Percentiles rank a stretch among this genome's conserved stretches.
Conservation (phyloP, 2,888 invertebrate genomes). For the Nomada fucata region DNA sequence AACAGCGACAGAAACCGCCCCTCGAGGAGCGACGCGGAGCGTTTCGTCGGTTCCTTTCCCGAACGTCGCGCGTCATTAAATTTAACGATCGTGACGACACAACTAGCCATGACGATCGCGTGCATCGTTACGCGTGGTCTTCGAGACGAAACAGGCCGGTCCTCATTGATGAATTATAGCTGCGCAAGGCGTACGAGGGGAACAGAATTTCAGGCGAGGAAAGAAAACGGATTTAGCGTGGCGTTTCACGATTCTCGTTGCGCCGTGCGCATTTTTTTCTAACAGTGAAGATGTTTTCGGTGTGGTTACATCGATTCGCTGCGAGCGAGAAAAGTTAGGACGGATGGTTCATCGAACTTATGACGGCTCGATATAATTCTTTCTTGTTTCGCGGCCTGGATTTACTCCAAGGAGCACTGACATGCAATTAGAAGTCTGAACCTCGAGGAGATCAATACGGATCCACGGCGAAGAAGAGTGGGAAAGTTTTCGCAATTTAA, state of each 20-base stretch:
- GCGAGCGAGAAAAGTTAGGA: background rate
- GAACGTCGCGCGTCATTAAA: conserved; percentile 56
- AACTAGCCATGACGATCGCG: conserved; percentile 42
- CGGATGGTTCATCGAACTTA: background rate
- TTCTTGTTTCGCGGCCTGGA: conserved; percentile 3
- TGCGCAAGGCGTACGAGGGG: background rate
- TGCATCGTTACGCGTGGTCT: conserved; percentile 26
- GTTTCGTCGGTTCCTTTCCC: conserved; percentile 28
- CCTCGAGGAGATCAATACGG: conserved; percentile 20
- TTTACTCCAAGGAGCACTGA: background rate
- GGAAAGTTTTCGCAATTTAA: conserved; percentile 16
- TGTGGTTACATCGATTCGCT: too few species aligned
- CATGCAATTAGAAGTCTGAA: conserved; percentile 18
- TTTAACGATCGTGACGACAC: conserved; percentile 64
- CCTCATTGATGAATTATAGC: conserved; percentile 36
- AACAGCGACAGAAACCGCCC: conserved; percentile 3
- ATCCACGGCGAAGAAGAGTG: conserved; percentile 12
- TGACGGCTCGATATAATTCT: background rate
- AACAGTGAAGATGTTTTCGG: too few species aligned
- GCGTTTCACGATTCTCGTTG: background rate
- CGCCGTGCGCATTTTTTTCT: too few species aligned
- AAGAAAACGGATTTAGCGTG: background rate
- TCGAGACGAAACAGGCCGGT: conserved; percentile 37
- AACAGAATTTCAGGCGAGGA: background rate
- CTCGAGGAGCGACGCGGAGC: conserved; percentile 1